Conservation (phyloP, 2,797 vertebrate species). For the Artibeus lituratus region DNA sequence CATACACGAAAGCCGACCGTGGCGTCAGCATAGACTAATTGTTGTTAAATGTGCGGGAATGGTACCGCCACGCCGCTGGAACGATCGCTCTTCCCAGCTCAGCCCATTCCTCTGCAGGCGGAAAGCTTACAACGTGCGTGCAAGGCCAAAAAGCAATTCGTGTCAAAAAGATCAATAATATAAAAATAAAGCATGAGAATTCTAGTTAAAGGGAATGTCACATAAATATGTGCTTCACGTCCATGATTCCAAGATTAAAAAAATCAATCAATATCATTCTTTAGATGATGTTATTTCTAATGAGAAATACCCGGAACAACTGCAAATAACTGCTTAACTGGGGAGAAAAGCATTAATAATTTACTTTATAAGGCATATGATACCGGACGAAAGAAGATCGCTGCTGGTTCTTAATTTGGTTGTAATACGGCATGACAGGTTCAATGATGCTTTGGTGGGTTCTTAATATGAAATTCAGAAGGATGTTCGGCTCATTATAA, state of each 20-base stretch:
- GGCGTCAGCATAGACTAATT: slow-evolving; percentile 66
- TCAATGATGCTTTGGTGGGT: slow-evolving; percentile 61
- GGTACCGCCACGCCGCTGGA: slow-evolving; percentile 13
- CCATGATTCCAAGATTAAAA: slow-evolving; percentile 81
- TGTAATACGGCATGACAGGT: slow-evolving; percentile 77
- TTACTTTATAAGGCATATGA: slow-evolving; percentile 81
- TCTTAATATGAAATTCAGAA: slow-evolving; percentile 57
- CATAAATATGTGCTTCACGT: slow-evolving; percentile 84
- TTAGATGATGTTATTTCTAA: slow-evolving; percentile 87
- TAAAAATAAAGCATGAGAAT: slow-evolving; percentile 83
- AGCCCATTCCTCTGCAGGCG: slow-evolving; percentile 67
- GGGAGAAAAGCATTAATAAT: slow-evolving; percentile 83
- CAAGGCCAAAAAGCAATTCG: slow-evolving; percentile 82
- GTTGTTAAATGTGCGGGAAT: slow-evolving; percentile 70
- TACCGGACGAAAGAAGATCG: slow-evolving; percentile 73
- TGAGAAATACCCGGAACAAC: slow-evolving; percentile 81
- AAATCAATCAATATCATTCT: slow-evolving; percentile 83
- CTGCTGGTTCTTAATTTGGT: slow-evolving; percentile 81
- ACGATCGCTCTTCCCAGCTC: slow-evolving; percentile 47
- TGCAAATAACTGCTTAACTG: slow-evolving; percentile 82
- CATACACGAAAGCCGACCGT: slow-evolving; percentile 38
- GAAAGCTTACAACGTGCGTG: slow-evolving; percentile 71
- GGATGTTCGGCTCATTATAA: neutral
- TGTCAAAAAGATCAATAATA: slow-evolving; percentile 83
- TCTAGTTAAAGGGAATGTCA: slow-evolving; percentile 82